Evolutionary conservation across 2,888 invertebrate species (phyloP), one percentile per base, ranked within the genome.

Genomic region (Philhelius pedissequus): DNA sequence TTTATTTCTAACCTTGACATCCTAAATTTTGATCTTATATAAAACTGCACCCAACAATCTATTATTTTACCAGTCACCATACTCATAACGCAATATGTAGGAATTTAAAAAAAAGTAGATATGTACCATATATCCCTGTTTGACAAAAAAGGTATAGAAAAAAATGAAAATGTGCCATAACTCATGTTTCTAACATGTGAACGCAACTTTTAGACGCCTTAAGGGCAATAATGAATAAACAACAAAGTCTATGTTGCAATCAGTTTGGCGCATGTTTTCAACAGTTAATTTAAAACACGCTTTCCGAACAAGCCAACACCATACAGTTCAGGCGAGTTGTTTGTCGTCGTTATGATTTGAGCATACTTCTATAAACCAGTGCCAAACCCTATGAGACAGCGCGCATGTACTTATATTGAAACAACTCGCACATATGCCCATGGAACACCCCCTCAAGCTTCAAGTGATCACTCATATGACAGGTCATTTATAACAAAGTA

Each of bases 401-500:
- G 15, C 22, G 11, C 3, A 45, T 48, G 52, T 8, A 15, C 30
- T 35, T 20, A 64, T 25, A 32, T 22, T 38, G 7, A 54, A 30
- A 43, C 50, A 62, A 43, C 76, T 64, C 38, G 20, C 32, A n/a
- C n/a, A n/a, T n/a, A 50, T 66, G 66, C 43, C 45, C 25, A 40
- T 50, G 40, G 54, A 45, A 54, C 30, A 58, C 70, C 79, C 74
- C 75, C 75, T 66, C 38, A 35, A 50, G n/a, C 70, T 48, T 38
- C 48, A 48, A 64, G 69, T 74, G 71, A 84, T 62, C 84, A 56
- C 71, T 80, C 76, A 71, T 84, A 62, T 80, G 84, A 84, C 84
- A 84, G 84, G 84, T 84, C 84, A 80, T 84, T 84, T 84, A 80
- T 84, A 84, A 84, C 80, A 84, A 84, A 84, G 84, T 80, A 84